phyloP scores from a whole-genome alignment of 1,140 invertebrate genomes.

The Drosophila serrata region DNA sequence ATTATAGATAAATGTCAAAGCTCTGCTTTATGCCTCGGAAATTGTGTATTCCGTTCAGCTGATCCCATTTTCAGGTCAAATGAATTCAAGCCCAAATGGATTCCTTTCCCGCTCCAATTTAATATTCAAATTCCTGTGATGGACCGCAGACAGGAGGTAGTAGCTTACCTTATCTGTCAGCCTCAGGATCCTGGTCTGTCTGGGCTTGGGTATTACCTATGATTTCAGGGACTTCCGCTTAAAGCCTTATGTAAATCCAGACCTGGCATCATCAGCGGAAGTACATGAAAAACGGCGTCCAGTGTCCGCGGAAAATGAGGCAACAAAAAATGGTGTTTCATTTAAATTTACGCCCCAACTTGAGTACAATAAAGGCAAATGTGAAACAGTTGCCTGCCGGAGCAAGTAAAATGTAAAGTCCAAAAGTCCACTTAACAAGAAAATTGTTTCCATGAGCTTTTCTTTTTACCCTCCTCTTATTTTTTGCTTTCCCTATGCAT shows the following conservation, averaged over 20 bases:
- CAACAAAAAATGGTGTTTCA: constrained; percentile 57
- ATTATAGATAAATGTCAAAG: constrained; percentile 29
- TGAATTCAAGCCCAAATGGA: constrained; percentile 9
- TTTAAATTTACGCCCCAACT: constrained; percentile 71
- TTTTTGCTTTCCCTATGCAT: constrained; percentile 38
- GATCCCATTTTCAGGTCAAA: constrained; percentile 23
- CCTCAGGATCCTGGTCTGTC: constrained; percentile 16
- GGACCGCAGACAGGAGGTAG: neutral
- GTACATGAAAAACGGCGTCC: constrained; percentile 24
- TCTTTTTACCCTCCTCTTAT: constrained; percentile 1
- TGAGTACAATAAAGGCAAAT: constrained; percentile 67
- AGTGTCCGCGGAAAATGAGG: constrained; percentile 33
- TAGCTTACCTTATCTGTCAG: constrained; percentile 25
- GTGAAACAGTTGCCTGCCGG: constrained; percentile 47
- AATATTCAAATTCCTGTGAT: constrained; percentile 30
- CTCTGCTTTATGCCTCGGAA: neutral
- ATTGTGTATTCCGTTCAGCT: constrained; percentile 18
- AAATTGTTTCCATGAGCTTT: constrained; percentile 62
- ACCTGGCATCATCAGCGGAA: constrained; percentile 21
- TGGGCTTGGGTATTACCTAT: constrained; percentile 21
- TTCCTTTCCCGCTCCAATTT: constrained; percentile 22
- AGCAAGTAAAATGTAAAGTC: constrained; percentile 48
- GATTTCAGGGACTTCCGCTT: constrained; percentile 39
- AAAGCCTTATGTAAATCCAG: constrained; percentile 30
- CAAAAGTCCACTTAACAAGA: constrained; percentile 66